phyloP scores from a whole-genome alignment of 2,797 vertebrate genomes.

The Menidia menidia region DNA sequence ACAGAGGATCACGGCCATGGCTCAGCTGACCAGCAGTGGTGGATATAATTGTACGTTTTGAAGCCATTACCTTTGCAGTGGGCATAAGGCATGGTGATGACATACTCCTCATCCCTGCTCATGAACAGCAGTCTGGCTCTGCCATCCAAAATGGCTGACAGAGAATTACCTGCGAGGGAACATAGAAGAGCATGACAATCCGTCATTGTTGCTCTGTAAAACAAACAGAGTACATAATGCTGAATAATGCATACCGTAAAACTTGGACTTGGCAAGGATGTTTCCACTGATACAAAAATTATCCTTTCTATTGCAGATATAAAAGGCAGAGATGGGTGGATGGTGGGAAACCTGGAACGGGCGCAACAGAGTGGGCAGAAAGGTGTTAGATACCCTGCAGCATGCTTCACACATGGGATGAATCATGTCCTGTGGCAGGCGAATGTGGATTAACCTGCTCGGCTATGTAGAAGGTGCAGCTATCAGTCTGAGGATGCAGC shows the following conservation, averaged over 20 bases:
- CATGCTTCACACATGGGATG: conserved; percentile 7
- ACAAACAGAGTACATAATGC: background rate
- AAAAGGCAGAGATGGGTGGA: conserved; percentile 95
- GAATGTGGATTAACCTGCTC: conserved; percentile 87
- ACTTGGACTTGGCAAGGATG: conserved; percentile 94
- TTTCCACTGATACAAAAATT: conserved; percentile 94
- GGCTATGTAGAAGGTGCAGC: conserved; percentile 96
- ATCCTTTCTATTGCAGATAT: conserved; percentile 95
- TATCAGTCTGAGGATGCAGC: conserved; percentile 92
- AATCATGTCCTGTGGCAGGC: background rate
- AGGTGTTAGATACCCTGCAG: conserved; percentile 4
- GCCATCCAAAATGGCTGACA: conserved; percentile 95
- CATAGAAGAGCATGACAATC: background rate
- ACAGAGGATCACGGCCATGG: background rate
- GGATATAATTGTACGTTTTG: background rate
- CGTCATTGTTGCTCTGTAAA: too few relatives aligned
- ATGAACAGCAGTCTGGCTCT: conserved; percentile 91
- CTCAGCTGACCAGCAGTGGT: background rate
- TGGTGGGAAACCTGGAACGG: conserved; percentile 93
- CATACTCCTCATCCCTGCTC: conserved; percentile 90
- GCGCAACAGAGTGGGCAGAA: conserved; percentile 10
- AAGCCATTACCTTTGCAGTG: conserved; percentile 92
- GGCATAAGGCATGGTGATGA: conserved; percentile 97
- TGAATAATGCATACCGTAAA: conserved; percentile 87
- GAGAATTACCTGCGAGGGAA: conserved; percentile 88